Base-by-base conservation (phyloP, 64 coral and sea anemone genomes). In the Platygyra sinensis region DNA sequence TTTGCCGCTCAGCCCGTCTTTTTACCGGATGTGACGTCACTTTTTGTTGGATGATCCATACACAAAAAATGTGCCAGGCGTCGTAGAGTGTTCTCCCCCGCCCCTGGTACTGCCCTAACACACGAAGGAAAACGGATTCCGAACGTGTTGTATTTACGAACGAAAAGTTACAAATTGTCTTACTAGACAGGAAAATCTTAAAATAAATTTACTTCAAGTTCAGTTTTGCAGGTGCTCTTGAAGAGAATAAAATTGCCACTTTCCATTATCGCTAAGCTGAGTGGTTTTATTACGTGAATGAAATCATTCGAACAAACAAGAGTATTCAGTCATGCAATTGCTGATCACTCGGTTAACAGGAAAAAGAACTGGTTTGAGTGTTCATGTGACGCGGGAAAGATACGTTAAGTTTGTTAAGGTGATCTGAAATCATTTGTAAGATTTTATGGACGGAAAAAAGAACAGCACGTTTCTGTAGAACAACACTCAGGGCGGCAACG, bases 281-380 rank as follows among this genome's bases (percentile, higher is more conserved):
- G 1, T 29, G 0, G 52, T 54, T 54, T 10, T 13, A 54, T 73
- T 24, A 30, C 3, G 71, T 73, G 71, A 73, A 7, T 28, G 13
- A 73, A 73, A 73, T 73, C 33, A 36, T 73, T 73, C 71, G 71
- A 1, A 0, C 11, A 31, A 73, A 0, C 10, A 73, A 31, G 11
- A 73, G 71, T 30, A 36, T 36, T 46, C 39, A 46, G 39, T 46
- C 39, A n/a, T n/a, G n/a, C n/a, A 46, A 73, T 73, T 73, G 27
- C 72, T 30, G 72, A 73, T 73, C 72, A 73, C 27, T 73, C 30
- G 72, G n/a, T 73, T 67, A 67, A 67, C 64, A 67, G 8, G 64
- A 67, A n/a, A 67, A 24, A 67, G 19, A 67, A 67, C 19, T 25
- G 64, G 25, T 20, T 67, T 25, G 1, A 67, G 2, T 67, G 64